phyloP scores from a whole-genome alignment of 1,140 invertebrate genomes.

The Drosophila saltans region DNA sequence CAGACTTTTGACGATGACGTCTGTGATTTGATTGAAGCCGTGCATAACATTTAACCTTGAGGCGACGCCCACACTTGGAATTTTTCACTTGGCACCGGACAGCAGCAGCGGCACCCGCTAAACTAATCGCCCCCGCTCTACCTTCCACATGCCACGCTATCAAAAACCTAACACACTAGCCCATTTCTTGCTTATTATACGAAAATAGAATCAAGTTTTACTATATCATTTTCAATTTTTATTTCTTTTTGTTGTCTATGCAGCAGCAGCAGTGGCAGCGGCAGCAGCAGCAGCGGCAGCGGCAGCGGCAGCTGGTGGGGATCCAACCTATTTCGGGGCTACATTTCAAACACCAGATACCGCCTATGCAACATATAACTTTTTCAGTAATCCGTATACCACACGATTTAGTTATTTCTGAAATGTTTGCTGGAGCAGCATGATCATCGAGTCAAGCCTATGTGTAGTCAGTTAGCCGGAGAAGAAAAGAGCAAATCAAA shows the following conservation, averaged over 20 bases:
- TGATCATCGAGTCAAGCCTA: constrained; percentile 30
- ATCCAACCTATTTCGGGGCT: constrained; percentile 67
- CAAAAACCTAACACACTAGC: constrained; percentile 52
- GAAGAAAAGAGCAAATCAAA: background rate
- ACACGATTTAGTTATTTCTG: constrained; percentile 69
- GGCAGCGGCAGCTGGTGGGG: constrained; percentile 50
- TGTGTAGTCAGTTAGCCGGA: constrained; percentile 44
- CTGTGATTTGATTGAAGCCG: constrained; percentile 67
- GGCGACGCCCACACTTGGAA: constrained; percentile 72
- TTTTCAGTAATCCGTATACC: constrained; percentile 66
- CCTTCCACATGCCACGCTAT: background rate
- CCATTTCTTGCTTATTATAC: constrained; percentile 51
- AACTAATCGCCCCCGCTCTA: constrained; percentile 45
- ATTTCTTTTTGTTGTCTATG: constrained; percentile 24
- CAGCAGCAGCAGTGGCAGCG: constrained; percentile 35
- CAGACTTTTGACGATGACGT: constrained; percentile 50
- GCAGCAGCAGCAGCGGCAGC: constrained; percentile 58
- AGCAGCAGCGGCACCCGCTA: constrained; percentile 34
- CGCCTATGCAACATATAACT: constrained; percentile 70
- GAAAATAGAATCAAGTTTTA: constrained; percentile 44
- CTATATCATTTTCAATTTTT: background rate
- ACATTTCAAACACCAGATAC: constrained; percentile 72
- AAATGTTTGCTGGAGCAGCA: constrained; percentile 18
- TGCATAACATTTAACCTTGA: constrained; percentile 61
- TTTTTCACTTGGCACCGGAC: constrained; percentile 61